Conservation (phyloP, 2,797 vertebrate species). For the Mallotus villosus region DNA sequence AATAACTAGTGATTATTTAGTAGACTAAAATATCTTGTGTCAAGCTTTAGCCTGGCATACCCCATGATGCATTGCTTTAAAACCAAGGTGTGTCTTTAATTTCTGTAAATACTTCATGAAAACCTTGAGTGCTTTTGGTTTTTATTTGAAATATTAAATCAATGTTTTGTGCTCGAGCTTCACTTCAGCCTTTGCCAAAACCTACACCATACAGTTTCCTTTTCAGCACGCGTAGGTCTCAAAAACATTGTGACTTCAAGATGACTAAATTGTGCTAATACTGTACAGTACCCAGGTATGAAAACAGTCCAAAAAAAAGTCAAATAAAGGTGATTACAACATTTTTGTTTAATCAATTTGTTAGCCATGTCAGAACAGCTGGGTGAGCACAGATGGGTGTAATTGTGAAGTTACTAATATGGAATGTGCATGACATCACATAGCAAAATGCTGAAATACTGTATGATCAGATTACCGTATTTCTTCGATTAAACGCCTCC, state of each 20-base stretch:
- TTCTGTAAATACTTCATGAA: conserved; percentile 57
- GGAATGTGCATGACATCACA: too few relatives aligned
- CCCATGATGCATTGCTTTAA: conserved; percentile 61
- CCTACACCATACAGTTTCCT: background rate
- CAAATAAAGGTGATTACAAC: conserved; percentile 15
- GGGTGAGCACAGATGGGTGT: too few relatives aligned
- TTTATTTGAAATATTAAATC: conserved; percentile 45
- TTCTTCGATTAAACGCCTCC: too few relatives aligned
- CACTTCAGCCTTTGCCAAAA: conserved; percentile 16
- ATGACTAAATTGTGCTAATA: conserved; percentile 14
- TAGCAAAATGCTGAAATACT: too few relatives aligned
- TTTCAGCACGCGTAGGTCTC: background rate
- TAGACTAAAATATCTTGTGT: background rate
- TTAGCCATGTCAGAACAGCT: conserved; percentile 24
- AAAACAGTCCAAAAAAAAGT: background rate
- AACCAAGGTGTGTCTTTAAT: conserved; percentile 47
- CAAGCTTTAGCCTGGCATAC: conserved; percentile 29
- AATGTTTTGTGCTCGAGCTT: conserved; percentile 37
- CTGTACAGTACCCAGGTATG: conserved; percentile 16
- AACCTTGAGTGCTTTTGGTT: conserved; percentile 45
- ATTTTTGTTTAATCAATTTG: background rate
- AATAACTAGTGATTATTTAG: conserved; percentile 1
- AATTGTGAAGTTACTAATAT: too few relatives aligned
- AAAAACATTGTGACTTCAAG: conserved; percentile 4
- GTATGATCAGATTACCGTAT: too few relatives aligned